Evolutionary conservation across 2,888 invertebrate genomes (phyloP).

Genomic region (Drosophila stalkeri): DNA sequence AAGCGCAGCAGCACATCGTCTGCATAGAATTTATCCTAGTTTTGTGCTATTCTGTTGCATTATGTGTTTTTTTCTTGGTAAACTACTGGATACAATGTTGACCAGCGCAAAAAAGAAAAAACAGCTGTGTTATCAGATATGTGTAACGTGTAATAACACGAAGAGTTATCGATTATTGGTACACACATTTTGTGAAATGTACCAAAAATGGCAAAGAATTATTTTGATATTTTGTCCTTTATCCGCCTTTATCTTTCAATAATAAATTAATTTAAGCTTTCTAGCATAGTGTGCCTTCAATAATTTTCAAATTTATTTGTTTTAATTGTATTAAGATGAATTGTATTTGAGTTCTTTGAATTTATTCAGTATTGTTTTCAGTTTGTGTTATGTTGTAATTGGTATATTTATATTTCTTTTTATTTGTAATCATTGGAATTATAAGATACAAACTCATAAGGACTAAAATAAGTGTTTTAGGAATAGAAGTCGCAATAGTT

Average conservation of each 20-base stretch:
- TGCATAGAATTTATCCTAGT: slow-evolving; percentile 26
- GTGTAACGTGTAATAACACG: neutral
- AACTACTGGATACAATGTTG: slow-evolving; percentile 36
- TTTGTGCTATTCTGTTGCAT: slow-evolving; percentile 29
- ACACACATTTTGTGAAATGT: neutral
- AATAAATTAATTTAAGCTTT: neutral
- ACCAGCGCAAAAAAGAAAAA: slow-evolving; percentile 36
- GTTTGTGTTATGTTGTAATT: too few relatives aligned
- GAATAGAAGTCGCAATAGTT: neutral
- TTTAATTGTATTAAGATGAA: neutral
- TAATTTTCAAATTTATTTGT: too few relatives aligned
- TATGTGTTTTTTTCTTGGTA: slow-evolving; percentile 18
- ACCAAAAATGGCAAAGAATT: too few relatives aligned
- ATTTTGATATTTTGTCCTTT: neutral
- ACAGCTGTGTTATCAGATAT: slow-evolving; percentile 37
- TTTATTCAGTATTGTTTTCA: too few relatives aligned
- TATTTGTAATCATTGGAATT: neutral
- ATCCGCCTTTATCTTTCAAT: too few relatives aligned
- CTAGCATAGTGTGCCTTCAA: neutral
- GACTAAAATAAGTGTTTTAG: too few relatives aligned
- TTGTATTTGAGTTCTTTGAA: neutral
- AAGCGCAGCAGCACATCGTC: slow-evolving; percentile 41
- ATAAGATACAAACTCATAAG: neutral
- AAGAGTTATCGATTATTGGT: slow-evolving; percentile 1
- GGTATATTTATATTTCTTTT: neutral